A percentile compares a stretch with the other conserved stretches of the same genome.
Conservation (phyloP, 2,888 invertebrate genomes). For the Rhogogaster chlorosoma region DNA sequence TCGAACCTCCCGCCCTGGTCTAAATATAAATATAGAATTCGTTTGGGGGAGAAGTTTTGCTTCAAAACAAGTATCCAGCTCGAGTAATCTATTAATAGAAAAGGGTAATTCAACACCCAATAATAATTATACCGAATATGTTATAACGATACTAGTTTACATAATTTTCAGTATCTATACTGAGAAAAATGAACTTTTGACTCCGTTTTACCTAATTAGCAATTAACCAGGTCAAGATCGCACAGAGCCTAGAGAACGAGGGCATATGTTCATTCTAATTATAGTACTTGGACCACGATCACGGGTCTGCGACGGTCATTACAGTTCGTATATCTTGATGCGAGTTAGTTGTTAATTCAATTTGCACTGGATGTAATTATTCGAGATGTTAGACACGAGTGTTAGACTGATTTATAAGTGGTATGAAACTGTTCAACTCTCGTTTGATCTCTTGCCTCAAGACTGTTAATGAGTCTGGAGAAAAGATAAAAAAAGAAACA, state of each 20-base stretch:
- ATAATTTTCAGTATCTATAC: background rate
- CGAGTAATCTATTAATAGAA: constrained; percentile 14
- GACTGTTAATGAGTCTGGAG: background rate
- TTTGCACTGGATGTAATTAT: background rate
- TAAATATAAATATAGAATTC: constrained; percentile 31
- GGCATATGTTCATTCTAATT: constrained; percentile 62
- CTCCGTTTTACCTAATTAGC: constrained; percentile 14
- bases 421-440: background rate
- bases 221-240: constrained; percentile 37
- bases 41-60: background rate
- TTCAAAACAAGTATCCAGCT: constrained; percentile 25
- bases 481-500: background rate
- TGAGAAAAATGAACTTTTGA: background rate
- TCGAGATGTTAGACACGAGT: background rate
- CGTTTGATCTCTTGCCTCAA: background rate
- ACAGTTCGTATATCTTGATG: constrained; percentile 9
- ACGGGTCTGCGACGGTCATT: background rate
- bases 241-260: constrained; percentile 26
- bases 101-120: background rate
- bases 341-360: constrained; percentile 1
- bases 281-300: constrained; percentile 57
- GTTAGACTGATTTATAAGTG: background rate
- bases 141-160: background rate
- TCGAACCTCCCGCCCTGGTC: constrained; percentile 23
- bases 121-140: background rate